Evolutionary conservation across 2,888 invertebrate species (phyloP), one percentile per base, ranked within the genome.

Genomic region (Lottia gigantea): DNA sequence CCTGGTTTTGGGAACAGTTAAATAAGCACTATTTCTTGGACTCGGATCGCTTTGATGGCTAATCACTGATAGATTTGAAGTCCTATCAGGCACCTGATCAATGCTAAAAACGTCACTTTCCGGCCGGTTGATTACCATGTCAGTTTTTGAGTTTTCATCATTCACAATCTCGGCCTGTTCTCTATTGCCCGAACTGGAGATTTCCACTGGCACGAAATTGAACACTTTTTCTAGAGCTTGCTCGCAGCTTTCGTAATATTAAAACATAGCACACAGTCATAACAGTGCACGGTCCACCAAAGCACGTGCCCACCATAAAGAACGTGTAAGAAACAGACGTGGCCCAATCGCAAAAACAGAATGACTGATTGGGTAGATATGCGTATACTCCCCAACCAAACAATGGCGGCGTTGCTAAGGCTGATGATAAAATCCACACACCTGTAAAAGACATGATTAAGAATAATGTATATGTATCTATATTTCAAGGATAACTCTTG

Each of bases 291-390:
- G 86, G 85, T 23, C 81, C 80, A 14, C 84, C 83, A 69, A 86
- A 86, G 70, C 86, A 86, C 25, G 78, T 75, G 1, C 74, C 75
- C 8, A 85, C 81, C 85, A 86, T 86, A 73, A 85, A 85, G 76
- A 83, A 76, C 14, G 86, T 83, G 71, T 85, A 86, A 15, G 82
- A 78, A 49, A 75, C 67, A 15, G 82, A 77, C 47, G 78, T 74
- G 2, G 71, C 73, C 86, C 86, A 86, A 14, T 81, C 71, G 73
- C 85, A 84, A 75, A 84, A 86, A 69, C 86, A 86, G 74, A 85
- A 82, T 2, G 79, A 82, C 63, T 85, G 83, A 14, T 72, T 72
- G 0, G 76, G 75, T 8, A 83, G 78, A 73, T 80, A 86, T 7
- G 66, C 76, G 70, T 86, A 86, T 45, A 71, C 69, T 3, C 79